phyloP scores from a whole-genome alignment of 2,797 vertebrate species.

The Enteromius argenteus region DNA sequence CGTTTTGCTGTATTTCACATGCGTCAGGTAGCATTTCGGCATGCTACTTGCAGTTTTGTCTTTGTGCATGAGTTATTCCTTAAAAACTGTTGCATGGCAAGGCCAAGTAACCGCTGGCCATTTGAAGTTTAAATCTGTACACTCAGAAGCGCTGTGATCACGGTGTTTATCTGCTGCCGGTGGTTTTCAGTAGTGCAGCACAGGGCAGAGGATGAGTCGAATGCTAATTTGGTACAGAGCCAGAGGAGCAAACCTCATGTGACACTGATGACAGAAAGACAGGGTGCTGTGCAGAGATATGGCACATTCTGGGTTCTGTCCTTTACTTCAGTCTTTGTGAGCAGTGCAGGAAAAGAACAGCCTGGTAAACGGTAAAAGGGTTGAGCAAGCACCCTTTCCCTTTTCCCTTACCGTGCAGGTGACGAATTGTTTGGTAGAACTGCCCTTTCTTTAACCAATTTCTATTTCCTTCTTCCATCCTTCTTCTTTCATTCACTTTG shows the following conservation, averaged over 20 bases:
- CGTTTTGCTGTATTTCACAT: background rate
- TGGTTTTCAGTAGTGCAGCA: background rate
- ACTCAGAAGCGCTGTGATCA: slow-evolving; percentile 2
- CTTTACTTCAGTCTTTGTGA: slow-evolving; percentile 10
- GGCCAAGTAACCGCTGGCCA: background rate
- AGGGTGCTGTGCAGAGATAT: slow-evolving; percentile 25
- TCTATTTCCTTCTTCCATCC: background rate
- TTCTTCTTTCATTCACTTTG: slow-evolving; percentile 17
- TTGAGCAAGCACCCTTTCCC: background rate
- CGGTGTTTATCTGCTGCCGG: slow-evolving; percentile 31
- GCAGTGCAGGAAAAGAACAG: background rate
- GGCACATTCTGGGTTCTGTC: slow-evolving; percentile 17
- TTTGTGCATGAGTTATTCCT: background rate
- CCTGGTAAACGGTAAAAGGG: background rate
- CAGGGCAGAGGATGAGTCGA: slow-evolving; percentile 26
- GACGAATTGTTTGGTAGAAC: slow-evolving; percentile 22
- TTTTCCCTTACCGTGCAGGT: background rate
- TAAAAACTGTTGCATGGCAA: slow-evolving; percentile 6
- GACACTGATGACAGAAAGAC: slow-evolving; percentile 31
- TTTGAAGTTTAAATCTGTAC: slow-evolving; percentile 9
- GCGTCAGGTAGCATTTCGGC: background rate
- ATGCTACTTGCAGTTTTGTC: slow-evolving; percentile 5
- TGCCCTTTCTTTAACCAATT: slow-evolving; percentile 8
- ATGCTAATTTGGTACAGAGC: slow-evolving; percentile 39
- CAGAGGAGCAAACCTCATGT: slow-evolving; percentile 20